Evolutionary conservation across 2,797 vertebrate genomes (phyloP), one percentile per base, ranked within the genome.

Genomic region (Danio choprae): DNA sequence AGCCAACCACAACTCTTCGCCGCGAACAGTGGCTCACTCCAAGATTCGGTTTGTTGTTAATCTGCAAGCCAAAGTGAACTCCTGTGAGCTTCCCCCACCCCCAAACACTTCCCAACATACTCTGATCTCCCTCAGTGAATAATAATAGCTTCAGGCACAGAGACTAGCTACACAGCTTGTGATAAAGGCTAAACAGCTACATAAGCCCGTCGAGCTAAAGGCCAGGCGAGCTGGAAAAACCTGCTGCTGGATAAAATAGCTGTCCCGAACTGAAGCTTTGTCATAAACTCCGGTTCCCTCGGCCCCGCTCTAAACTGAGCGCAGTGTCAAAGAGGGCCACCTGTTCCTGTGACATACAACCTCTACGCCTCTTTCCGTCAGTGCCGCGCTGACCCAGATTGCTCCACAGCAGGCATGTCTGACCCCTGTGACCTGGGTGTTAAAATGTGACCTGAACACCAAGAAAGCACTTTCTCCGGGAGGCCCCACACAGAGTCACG

Each of bases 31-130:
- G 67, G 62, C 85, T 84, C 84, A 71, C 50, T 87, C 85, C 89
- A 88, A 82, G 83, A 71, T 81, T 87, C 65, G 75, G 84, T 87
- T 86, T 88, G 89, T 89, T 90, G 87, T 90, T 85, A 65, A 89
- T 89, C 82, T 89, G 41, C 16, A 80, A 88, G 88, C 89, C 89
- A 91, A 90, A 81, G 76, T 87, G 58, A 80, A 67, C 88, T 89
- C 90, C 84, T 89, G 88, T 71, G 41, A 55, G 81, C 74, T 7
- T 64, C 79, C 46, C 56, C 81, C 69, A 58, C 74, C 46, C 46
- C 74, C 67, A 53, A 73, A 70, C 59, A 51, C 58, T 63, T 83
- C 67, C 70, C 71, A 48, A 74, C 75, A 68, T 71, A 40, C 72
- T 22, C 60, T 53, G 63, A 86, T 77, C 74, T 81, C 76, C 81